phyloP scores from a whole-genome alignment of 2,888 invertebrate species.

The Protodeltote pygarga region DNA sequence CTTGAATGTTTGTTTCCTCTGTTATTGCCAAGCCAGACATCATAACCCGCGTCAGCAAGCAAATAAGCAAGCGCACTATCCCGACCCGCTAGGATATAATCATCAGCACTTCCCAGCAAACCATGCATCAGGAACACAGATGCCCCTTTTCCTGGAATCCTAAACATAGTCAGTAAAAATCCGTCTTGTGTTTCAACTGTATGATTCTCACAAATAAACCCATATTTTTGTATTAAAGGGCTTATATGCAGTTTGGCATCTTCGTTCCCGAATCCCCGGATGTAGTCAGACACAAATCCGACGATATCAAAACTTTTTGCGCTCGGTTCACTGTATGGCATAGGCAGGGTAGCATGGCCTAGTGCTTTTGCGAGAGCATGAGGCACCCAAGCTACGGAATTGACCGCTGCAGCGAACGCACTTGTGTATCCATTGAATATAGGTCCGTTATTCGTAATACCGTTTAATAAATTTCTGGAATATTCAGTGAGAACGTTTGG shows the following conservation, averaged over 20 bases:
- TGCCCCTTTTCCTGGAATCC: slow-evolving; percentile 65
- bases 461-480: no score
- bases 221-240: slow-evolving; percentile 64
- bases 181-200: slow-evolving; percentile 66
- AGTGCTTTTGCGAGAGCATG: slow-evolving; percentile 5
- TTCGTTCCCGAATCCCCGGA: slow-evolving; percentile 47
- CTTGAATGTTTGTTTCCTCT: slow-evolving; percentile 90
- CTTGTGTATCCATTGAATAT: slow-evolving; percentile 11
- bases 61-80: slow-evolving; percentile 72
- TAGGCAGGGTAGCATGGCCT: neutral
- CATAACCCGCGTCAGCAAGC: slow-evolving; percentile 88
- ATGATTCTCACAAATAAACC: slow-evolving; percentile 60
- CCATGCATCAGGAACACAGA: slow-evolving; percentile 75
- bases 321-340: no score
- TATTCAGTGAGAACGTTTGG: no score
- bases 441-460: no score
- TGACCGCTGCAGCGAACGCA: slow-evolving; percentile 15
- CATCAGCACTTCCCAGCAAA: slow-evolving; percentile 70
- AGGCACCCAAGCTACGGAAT: slow-evolving; percentile 21
- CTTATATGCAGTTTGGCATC: slow-evolving; percentile 58
- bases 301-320: no score
- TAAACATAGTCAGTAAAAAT: slow-evolving; percentile 61
- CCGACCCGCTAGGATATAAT: slow-evolving; percentile 68
- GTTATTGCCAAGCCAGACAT: slow-evolving; percentile 93
- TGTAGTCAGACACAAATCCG: slow-evolving; percentile 13